These are phyloP conservation scores for Cyclina sinensis DNA, from an alignment of 1,140 invertebrate genomes.

Conservation along the genomic window DNA sequence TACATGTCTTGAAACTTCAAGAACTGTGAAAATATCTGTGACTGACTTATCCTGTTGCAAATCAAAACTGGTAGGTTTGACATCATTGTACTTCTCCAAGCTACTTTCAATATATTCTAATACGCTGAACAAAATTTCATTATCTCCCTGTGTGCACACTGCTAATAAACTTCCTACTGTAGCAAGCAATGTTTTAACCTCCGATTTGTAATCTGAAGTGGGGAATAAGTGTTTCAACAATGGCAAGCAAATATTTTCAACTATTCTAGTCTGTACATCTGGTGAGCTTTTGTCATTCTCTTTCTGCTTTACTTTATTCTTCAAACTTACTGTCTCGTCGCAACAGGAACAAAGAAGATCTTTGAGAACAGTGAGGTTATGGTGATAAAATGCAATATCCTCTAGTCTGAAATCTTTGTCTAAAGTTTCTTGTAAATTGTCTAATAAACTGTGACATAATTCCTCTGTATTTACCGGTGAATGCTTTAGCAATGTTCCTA, in stretches of 20 bases:
- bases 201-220: not conserved
- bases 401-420: constrained; percentile 20
- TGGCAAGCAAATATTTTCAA: constrained; percentile 33
- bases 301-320: not conserved
- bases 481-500: not conserved
- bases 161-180: constrained; percentile 3
- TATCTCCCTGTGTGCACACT: not conserved
- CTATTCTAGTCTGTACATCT: not conserved
- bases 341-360: not conserved
- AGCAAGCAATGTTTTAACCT: constrained; percentile 6
- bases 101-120: not conserved
- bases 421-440: not conserved
- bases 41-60: constrained; percentile 1
- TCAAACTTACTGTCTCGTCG: not conserved
- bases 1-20: constrained; percentile 46
- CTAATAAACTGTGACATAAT: not conserved
- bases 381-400: constrained; percentile 10
- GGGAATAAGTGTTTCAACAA: constrained; percentile 39
- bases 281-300: not conserved
- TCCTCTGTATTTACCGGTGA: not conserved
- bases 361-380: constrained; percentile 12
- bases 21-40: constrained; percentile 30
- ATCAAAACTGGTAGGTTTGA: constrained; percentile 25
- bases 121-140: not conserved
- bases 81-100: constrained; percentile 19